Base-by-base conservation (phyloP, 2,888 invertebrate species). In the Drosophila greeni region DNA sequence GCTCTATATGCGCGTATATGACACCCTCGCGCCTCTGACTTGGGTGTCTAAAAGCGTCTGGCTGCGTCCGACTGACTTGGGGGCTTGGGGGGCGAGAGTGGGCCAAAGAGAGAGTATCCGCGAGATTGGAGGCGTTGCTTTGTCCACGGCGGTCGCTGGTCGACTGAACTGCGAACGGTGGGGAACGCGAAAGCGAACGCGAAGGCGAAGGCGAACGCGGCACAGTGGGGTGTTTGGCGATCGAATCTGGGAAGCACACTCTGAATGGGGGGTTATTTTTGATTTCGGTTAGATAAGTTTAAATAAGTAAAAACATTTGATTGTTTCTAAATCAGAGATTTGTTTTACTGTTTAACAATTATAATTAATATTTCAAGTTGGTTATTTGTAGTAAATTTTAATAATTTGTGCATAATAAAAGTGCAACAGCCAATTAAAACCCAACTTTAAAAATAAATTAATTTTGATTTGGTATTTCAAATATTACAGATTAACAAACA, bases 91-190 rank as follows among this genome's bases (percentile, higher is more conserved):
- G 42, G 9, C n/a, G 45, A 29, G 45, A 45, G 7, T 45, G 43
- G 45, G 45, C 45, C 18, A 18, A 14, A 31, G 8, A 24, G 23
- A 45, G 45, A 45, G 45, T 31, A 31, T 60, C 34, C 49, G 60
- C 52, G 59, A 56, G 65, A 45, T 65, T 47, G 45, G 5, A 31
- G 31, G 54, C 52, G 48, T 33, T 66, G 51, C 39, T 66, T 56
- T 73, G 74, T 70, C 78, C 78, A 81, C 77, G 58, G 57, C 74
- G 62, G 69, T 61, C 76, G 76, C 34, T 51, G 51, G 51, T 51
- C 58, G 60, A 59, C 59, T 59, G 45, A 59, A 43, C 57, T 75
- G 75, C 29, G 42, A 23, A 54, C 45, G 18, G 65, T 42, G 24
- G 52, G 52, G 61, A 43, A 45, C 18, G 40, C 69, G 64, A 71